Base-by-base conservation (phyloP, 2,797 vertebrate genomes). In the Ptychadena robeensis region DNA sequence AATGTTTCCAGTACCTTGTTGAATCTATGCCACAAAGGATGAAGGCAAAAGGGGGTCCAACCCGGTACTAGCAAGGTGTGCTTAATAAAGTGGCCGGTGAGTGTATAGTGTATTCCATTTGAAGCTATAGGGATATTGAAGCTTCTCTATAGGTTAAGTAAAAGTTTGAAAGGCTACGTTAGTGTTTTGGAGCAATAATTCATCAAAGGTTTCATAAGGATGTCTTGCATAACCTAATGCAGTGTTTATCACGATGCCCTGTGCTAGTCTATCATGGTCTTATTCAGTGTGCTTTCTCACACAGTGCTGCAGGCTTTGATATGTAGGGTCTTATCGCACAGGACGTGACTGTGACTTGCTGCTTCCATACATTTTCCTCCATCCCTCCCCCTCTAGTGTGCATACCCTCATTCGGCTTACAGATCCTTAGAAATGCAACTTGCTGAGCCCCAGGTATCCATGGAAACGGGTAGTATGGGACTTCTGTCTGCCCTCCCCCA, bases 381-480 rank as follows among this genome's bases (percentile, higher is more conserved):
- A 70, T 80, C 70, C 76, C 82, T n/a, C n/a, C 53, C 71, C 31
- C 70, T 63, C 61, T 37, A 63, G 34, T 59, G 44, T 73, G 48
- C 82, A 85, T 85, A 85, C 82, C 77, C 82, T 37, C 63, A 74
- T 53, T 80, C 37, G 31, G 77, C 44, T 64, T 79, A 70, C 70
- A 84, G 70, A 35, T 85, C 71, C 82, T 80, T 80, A 80, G 7
- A 18, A 82, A 69, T 10, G 72, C 73, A 80, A 81, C 80, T 81
- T 37, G 83, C 79, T 88, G 77, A 80, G 71, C 76, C 76, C 31
- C 25, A 28, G 37, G 86, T 88, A 67, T 48, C 86, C 88, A 87
- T 88, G 85, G 88, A 75, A 83, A 89, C 82, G 0, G 61, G 72
- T 63, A 11, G 83, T 81, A 74, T 74, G 82, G 82, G 85, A 85